Base-by-base conservation (phyloP, 1,140 invertebrate species). In the Medauroidea extradentata region DNA sequence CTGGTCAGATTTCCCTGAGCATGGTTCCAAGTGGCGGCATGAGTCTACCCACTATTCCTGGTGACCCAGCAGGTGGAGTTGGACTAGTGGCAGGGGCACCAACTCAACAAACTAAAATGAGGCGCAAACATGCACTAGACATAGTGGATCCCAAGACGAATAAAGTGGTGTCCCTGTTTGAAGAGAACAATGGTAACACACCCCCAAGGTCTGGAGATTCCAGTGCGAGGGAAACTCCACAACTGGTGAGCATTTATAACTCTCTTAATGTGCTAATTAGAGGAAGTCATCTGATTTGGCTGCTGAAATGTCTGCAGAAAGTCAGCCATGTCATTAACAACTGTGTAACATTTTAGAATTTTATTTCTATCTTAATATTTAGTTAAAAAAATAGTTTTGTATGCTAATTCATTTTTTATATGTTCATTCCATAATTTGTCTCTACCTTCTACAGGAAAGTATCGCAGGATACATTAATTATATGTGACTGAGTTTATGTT, bases 131-230 rank as follows among this genome's bases (percentile, higher is more conserved):
- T 27, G 66, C 76, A 16, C 54, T 65, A 16, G 71, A 75, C 55
- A 75, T 77, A 1, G 70, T 76, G 3, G 60, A 78, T 66, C 75
- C 75, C 0, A 25, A 66, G 27, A 76, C 75, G 4, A 73, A 73
- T 5, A 70, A 73, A 61, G 74, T 74, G 62, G 68, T 76, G 14
- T 69, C 74, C 46, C 70, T 76, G 59, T 71, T 69, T 49, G 60
- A 68, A 46, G 62, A 65, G 55, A 62, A 56, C 21, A 39, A 38
- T 21, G 60, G 57, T 34, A 67, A 59, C 61, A 60, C 61, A 3
- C 61, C 61, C 11, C 58, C 57, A 27, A 3, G 39, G 18, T 63
- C 61, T n/a, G 67, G 63, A 34, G 69, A 73, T 42, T 69, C 71
- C 18, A 72, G 65, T 61, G 67, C 65, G 60, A 68, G 67, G 24